These are phyloP conservation scores for Parambassis ranga DNA, from an alignment of 2,797 vertebrate species.

Conservation along the genomic window DNA sequence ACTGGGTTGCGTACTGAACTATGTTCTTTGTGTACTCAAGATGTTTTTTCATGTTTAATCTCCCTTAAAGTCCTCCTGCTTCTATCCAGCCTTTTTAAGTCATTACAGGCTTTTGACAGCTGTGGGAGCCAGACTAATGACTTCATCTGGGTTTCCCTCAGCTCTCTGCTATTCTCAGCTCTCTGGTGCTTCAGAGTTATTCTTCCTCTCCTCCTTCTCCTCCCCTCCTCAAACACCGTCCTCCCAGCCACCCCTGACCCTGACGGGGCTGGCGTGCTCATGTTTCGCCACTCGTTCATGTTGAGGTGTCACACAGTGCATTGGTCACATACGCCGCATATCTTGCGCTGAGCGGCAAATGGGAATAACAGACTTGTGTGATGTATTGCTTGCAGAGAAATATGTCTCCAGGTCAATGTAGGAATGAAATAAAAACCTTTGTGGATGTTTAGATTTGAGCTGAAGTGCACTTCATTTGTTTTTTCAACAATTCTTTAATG, in stretches of 20 bases:
- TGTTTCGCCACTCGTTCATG: constrained; percentile 48
- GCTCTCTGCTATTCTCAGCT: constrained; percentile 49
- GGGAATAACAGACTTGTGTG: background rate
- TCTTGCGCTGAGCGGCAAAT: background rate
- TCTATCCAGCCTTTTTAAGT: constrained; percentile 14
- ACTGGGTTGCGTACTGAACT: background rate
- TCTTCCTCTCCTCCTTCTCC: constrained; percentile 20
- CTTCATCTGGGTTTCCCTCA: constrained; percentile 62
- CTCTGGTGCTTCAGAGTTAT: constrained; percentile 22
- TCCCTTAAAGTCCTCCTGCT: background rate
- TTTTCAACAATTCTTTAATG: no score
- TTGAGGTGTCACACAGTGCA: constrained; percentile 42
- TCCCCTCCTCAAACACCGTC: constrained; percentile 5
- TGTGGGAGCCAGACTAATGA: constrained; percentile 55
- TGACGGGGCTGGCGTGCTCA: constrained; percentile 27
- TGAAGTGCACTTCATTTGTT: no score
- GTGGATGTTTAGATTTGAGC: no score
- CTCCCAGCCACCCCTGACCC: constrained; percentile 32
- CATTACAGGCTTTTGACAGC: constrained; percentile 46
- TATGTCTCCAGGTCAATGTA: background rate
- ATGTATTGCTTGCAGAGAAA: background rate
- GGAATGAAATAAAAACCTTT: background rate
- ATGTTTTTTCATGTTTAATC: background rate
- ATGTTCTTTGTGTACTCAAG: background rate
- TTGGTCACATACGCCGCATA: constrained; percentile 14